phyloP scores from a whole-genome alignment of 2,888 invertebrate species.

The Heteropelma amictum region DNA sequence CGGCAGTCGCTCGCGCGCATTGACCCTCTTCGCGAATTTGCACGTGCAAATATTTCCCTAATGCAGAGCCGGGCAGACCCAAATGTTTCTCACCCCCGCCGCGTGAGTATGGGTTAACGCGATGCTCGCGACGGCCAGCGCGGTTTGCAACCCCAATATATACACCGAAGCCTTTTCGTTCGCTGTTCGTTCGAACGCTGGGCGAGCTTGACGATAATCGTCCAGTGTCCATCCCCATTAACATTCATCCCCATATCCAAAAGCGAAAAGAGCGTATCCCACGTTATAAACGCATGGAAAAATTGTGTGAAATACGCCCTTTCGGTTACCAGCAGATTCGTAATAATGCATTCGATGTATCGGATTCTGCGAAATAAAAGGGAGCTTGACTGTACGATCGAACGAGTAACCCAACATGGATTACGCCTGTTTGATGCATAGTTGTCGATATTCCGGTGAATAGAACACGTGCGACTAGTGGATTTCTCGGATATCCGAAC shows the following conservation, averaged over 20 bases:
- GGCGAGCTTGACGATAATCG: constrained; percentile 12
- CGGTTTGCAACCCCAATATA: constrained; percentile 2
- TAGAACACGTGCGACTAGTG: constrained; percentile 35
- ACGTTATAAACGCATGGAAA: neutral
- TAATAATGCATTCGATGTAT: neutral
- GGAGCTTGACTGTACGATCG: neutral
- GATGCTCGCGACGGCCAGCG: constrained; percentile 30
- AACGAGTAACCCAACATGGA: neutral
- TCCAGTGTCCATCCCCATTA: neutral
- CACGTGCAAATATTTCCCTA: constrained; percentile 66
- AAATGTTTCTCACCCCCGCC: constrained; percentile 25
- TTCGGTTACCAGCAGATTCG: neutral
- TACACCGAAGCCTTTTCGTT: neutral
- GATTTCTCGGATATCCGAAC: constrained; percentile 41
- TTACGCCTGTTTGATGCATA: neutral
- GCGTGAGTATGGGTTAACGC: constrained; percentile 36
- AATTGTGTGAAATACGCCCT: neutral
- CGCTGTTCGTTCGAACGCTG: constrained; percentile 3
- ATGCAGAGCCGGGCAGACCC: constrained; percentile 55
- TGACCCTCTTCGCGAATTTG: constrained; percentile 60
- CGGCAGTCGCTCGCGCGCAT: constrained; percentile 29
- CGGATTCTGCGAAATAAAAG: neutral
- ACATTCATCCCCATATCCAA: neutral
- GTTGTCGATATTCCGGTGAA: neutral
- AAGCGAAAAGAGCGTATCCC: neutral